Evolutionary conservation across 2,113 vertebrate species (phyloP).

Genomic region (Felis catus): F.catus_Fca126_mat1.0 CM031415.1:118310501-118311000

Average conservation of each 20-base stretch:
- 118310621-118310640: not conserved
- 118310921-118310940: too few species aligned
- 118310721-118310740: not conserved
- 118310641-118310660: not conserved
- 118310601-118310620: not conserved
- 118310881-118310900: too few species aligned
- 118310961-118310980: not conserved
- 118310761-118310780: not conserved
- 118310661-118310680: not conserved
- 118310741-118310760: not conserved
- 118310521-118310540: not conserved
- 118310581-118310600: slow-evolving; percentile 27
- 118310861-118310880: too few species aligned
- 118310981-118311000: not conserved
- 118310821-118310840: too few species aligned
- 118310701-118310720: not conserved
- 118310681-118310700: not conserved
- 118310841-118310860: too few species aligned
- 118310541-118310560: slow-evolving; percentile 36
- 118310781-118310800: too few species aligned
- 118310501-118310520: not conserved
- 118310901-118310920: too few species aligned
- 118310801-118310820: too few species aligned
- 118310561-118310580: not conserved
- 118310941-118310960: too few species aligned